phyloP scores from a whole-genome alignment of 2,888 invertebrate genomes.

The Tipula vernalis region DNA sequence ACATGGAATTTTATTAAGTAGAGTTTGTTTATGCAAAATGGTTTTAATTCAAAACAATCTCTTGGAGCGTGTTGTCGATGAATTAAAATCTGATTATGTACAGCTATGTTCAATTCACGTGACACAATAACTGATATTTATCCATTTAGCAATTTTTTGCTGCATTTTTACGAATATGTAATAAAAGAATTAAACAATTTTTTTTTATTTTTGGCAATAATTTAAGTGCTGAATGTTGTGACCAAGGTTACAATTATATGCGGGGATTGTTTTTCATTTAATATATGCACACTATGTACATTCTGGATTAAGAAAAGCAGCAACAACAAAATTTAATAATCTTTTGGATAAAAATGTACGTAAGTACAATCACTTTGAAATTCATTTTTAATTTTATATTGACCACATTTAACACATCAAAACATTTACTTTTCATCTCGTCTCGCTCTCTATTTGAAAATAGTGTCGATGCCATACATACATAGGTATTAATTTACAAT shows the following conservation, averaged over 20 bases:
- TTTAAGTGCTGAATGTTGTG: not conserved
- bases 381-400: not conserved
- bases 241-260: not conserved
- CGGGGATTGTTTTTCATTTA: not conserved
- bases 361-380: not conserved
- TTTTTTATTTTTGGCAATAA: not conserved
- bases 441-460: not conserved
- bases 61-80: not conserved
- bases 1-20: not conserved
- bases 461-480: not conserved
- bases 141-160: not conserved
- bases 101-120: not conserved
- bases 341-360: not conserved
- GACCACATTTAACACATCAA: not conserved
- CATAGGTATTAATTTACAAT: not conserved
- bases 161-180: not conserved
- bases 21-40: not conserved
- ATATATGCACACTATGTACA: not conserved
- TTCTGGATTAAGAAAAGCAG: not conserved
- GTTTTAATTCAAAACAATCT: not conserved
- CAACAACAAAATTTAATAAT: not conserved
- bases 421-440: not conserved
- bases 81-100: not conserved
- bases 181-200: not conserved
- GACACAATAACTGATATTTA: not conserved